A percentile compares a stretch with the other conserved stretches of the same genome.
These are phyloP conservation scores for Tragelaphus scriptus DNA, from an alignment of 2,113 vertebrate species.

Conservation along the genomic window DNA sequence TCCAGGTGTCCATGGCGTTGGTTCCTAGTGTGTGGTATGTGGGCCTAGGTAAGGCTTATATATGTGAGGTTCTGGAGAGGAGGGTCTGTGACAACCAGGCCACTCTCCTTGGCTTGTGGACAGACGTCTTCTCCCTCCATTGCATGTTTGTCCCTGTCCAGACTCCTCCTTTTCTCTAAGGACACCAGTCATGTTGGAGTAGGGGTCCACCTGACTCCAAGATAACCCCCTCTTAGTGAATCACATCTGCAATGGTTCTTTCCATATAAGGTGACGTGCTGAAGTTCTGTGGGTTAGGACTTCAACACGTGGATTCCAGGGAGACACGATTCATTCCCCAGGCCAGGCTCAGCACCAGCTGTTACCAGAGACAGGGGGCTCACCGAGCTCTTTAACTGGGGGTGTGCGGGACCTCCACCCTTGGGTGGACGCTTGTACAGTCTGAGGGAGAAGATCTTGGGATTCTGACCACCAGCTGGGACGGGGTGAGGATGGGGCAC, in stretches of 20 bases:
- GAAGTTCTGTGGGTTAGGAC: accelerated
- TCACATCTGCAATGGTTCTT: background rate
- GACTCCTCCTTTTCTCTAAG: background rate
- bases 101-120: background rate
- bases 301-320: background rate
- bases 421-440: no score
- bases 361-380: accelerated
- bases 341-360: background rate
- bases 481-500: no score
- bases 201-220: background rate
- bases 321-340: background rate
- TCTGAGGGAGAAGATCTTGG: background rate
- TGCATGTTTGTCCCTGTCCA: background rate
- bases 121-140: background rate
- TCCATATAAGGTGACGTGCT: background rate
- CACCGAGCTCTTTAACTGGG: background rate
- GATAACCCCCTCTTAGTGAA: background rate
- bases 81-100: background rate
- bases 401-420: accelerated
- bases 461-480: background rate
- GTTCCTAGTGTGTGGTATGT: background rate
- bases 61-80: background rate
- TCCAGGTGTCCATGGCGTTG: background rate
- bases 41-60: background rate
- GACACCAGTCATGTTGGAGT: background rate